Percentiles rank a stretch among this genome's conserved stretches.
Conservation (phyloP, 1,140 invertebrate species). For the Heliconius congener region DNA sequence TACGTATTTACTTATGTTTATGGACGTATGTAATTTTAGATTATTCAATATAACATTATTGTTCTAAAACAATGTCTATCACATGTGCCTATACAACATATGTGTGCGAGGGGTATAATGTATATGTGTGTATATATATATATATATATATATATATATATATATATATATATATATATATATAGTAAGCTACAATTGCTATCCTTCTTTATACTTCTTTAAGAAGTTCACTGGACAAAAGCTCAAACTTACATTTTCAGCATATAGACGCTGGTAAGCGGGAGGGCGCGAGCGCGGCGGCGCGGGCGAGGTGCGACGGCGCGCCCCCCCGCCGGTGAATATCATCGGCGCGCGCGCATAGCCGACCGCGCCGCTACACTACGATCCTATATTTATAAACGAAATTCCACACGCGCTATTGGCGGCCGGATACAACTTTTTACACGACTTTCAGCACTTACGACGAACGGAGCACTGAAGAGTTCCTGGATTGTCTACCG, state of each 20-base stretch:
- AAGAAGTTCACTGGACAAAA: background rate
- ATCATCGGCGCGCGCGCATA: constrained; percentile 31
- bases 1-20: background rate
- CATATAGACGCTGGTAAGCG: constrained; percentile 55
- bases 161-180: too few relatives aligned
- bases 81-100: background rate
- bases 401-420: constrained; percentile 69
- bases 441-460: constrained; percentile 80
- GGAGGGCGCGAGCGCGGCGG: constrained; percentile 58
- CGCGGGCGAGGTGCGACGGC: constrained; percentile 59
- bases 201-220: background rate
- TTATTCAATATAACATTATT: background rate
- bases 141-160: too few relatives aligned
- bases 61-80: background rate
- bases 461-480: constrained; percentile 75
- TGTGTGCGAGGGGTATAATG: background rate
- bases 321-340: constrained; percentile 32
- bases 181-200: background rate
- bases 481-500: constrained; percentile 64
- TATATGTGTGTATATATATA: background rate
- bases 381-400: constrained; percentile 76
- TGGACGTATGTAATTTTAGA: background rate
- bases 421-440: constrained; percentile 77
- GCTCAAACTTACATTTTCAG: constrained; percentile 58
- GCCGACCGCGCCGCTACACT: constrained; percentile 39